Percentiles rank a stretch among this genome's conserved stretches.
These are phyloP conservation scores for Scrobipalpa costella DNA, from an alignment of 2,888 invertebrate genomes.

Conservation along the genomic window DNA sequence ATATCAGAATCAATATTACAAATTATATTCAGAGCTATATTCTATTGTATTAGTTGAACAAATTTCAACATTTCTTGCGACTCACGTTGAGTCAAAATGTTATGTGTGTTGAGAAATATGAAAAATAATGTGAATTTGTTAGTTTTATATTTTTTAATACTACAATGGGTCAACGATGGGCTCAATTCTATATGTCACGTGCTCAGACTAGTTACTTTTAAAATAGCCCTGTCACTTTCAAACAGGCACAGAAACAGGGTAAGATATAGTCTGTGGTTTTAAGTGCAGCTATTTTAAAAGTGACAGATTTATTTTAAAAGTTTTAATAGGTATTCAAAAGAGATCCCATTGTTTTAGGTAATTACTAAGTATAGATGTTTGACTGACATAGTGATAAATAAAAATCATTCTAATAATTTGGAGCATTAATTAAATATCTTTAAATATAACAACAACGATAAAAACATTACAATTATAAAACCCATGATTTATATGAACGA, in stretches of 20 bases:
- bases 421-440: too few relatives aligned
- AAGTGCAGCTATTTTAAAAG: too few relatives aligned
- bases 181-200: too few relatives aligned
- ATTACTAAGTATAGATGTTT: not conserved
- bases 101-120: constrained; percentile 36
- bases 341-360: too few relatives aligned
- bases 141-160: not conserved
- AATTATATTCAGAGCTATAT: constrained; percentile 29
- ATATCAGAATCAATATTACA: not conserved
- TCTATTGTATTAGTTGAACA: constrained; percentile 52
- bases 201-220: too few relatives aligned
- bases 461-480: not conserved
- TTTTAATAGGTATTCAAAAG: too few relatives aligned
- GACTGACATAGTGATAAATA: not conserved
- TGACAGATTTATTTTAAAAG: too few relatives aligned
- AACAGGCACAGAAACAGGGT: too few relatives aligned
- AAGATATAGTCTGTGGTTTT: too few relatives aligned
- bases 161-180: not conserved
- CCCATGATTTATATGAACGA: too few relatives aligned
- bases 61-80: constrained; percentile 57
- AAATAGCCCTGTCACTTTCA: too few relatives aligned
- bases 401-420: too few relatives aligned
- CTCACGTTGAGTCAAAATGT: constrained; percentile 71
- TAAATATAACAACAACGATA: not conserved
- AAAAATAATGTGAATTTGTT: not conserved